Evolutionary conservation across 2,888 invertebrate genomes (phyloP).

Genomic region (Ceraclea dissimilis): DNA sequence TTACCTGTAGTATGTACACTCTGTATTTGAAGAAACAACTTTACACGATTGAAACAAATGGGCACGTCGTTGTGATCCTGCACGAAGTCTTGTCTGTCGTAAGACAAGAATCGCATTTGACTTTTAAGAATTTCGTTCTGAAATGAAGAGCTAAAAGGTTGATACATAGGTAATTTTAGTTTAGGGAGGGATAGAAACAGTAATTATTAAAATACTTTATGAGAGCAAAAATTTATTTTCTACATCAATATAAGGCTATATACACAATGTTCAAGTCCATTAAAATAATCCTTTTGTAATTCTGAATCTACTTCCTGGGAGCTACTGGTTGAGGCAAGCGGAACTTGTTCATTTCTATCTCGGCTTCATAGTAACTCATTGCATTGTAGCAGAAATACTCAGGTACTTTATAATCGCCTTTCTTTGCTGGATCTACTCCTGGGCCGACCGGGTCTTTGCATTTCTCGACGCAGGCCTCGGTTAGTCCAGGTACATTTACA

Average conservation of each 20-base stretch:
- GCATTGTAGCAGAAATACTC: slow-evolving; percentile 79
- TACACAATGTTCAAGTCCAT: not conserved
- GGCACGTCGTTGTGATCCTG: no score
- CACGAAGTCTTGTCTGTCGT: no score
- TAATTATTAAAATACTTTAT: not conserved
- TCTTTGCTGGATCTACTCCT: slow-evolving; percentile 57
- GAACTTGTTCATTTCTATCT: slow-evolving; percentile 74
- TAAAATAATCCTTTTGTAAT: not conserved
- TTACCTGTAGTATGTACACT: no score
- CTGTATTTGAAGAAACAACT: no score
- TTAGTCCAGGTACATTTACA: slow-evolving; percentile 55
- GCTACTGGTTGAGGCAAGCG: slow-evolving; percentile 67
- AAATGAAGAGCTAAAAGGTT: no score
- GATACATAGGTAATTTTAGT: no score
- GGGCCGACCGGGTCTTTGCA: slow-evolving; percentile 58
- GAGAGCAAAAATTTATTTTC: not conserved
- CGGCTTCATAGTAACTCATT: slow-evolving; percentile 74
- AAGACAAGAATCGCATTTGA: no score
- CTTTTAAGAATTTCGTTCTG: no score
- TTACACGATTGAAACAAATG: no score
- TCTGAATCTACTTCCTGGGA: not conserved
- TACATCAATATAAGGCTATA: not conserved
- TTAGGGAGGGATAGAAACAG: no score
- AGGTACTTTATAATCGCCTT: slow-evolving; percentile 73
- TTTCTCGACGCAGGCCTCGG: slow-evolving; percentile 49